Percentiles rank a stretch among this genome's conserved stretches.
Conservation (phyloP, 2,797 vertebrate species). For the Taeniopygia guttata region DNA sequence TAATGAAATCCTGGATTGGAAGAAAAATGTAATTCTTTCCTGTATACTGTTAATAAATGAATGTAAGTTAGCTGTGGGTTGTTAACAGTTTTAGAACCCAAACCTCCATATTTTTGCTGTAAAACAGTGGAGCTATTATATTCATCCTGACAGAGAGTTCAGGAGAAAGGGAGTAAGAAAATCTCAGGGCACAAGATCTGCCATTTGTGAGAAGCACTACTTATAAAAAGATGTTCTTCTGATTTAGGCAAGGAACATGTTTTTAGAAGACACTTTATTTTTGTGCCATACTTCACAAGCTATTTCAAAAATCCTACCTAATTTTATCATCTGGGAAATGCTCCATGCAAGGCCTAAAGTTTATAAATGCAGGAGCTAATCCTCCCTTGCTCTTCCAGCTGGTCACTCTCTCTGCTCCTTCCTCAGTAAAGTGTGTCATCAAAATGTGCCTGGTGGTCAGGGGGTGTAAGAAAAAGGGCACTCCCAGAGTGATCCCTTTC, state of each 20-base stretch:
- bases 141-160: not conserved
- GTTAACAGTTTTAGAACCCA: not conserved
- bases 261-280: not conserved
- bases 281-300: not conserved
- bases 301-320: not conserved
- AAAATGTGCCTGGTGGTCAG: not conserved
- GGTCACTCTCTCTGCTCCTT: not conserved
- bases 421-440: not conserved
- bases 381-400: not conserved
- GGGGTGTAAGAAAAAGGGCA: not conserved
- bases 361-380: not conserved
- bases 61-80: not conserved
- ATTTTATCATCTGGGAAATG: not conserved
- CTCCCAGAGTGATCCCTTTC: not conserved
- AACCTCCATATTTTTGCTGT: not conserved
- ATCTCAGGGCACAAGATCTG: not conserved
- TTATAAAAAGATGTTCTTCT: not conserved
- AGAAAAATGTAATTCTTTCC: not conserved
- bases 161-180: not conserved
- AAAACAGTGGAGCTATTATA: not conserved
- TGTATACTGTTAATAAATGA: not conserved
- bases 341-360: not conserved
- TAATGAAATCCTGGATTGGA: not conserved
- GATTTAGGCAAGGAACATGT: not conserved
- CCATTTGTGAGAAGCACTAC: not conserved